These are phyloP conservation scores for Drosophila pseudotalamancana DNA, from an alignment of 2,888 invertebrate species.

Conservation along the genomic window DNA sequence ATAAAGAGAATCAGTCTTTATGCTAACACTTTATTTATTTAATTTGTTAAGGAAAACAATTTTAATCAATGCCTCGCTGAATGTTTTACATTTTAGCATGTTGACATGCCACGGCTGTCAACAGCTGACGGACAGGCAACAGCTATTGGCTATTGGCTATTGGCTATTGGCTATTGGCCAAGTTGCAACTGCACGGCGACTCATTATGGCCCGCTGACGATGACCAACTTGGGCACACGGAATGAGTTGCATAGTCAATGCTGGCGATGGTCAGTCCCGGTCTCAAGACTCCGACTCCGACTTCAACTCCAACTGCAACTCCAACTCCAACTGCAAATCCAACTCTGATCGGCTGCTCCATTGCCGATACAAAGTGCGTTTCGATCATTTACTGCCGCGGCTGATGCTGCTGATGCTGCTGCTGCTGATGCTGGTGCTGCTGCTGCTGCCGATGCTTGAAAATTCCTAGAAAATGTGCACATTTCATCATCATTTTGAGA, in stretches of 20 bases:
- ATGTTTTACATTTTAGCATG: constrained; percentile 75
- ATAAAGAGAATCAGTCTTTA: not conserved
- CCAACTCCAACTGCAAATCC: constrained; percentile 8
- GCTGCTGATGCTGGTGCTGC: constrained; percentile 30
- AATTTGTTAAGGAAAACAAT: constrained; percentile 52
- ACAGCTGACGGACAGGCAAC: constrained; percentile 64
- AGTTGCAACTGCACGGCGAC: constrained; percentile 33
- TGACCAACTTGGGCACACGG: constrained; percentile 78
- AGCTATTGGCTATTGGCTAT: too few species aligned
- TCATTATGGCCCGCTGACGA: constrained; percentile 74
- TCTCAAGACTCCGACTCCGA: constrained; percentile 7
- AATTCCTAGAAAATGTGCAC: constrained; percentile 80
- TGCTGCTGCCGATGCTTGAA: constrained; percentile 40
- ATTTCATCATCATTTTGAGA: constrained; percentile 82
- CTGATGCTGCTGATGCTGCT: constrained; percentile 23
- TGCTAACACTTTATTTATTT: constrained; percentile 7
- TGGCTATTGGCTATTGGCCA: too few species aligned
- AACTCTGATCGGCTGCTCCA: constrained; percentile 24
- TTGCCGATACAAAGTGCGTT: constrained; percentile 55
- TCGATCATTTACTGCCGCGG: constrained; percentile 57
- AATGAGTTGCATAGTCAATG: constrained; percentile 71
- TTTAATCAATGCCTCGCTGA: constrained; percentile 70
- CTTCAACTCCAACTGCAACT: constrained; percentile 1
- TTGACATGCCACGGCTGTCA: constrained; percentile 80
- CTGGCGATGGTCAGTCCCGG: constrained; percentile 39